These are phyloP conservation scores for Scaptomyza reducta DNA, from an alignment of 2,888 invertebrate genomes.

Conservation along the genomic window DNA sequence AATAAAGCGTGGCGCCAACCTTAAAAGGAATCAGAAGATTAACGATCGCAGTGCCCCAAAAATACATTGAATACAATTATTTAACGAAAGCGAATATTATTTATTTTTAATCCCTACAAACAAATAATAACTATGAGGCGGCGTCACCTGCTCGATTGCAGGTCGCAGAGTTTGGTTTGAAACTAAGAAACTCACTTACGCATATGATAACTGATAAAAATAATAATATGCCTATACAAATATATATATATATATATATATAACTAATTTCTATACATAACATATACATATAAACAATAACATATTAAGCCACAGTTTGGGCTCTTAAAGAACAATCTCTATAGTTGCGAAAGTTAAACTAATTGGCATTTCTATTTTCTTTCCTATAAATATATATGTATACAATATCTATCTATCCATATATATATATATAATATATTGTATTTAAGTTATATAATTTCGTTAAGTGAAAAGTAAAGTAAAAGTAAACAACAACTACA, in stretches of 20 bases:
- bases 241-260: conserved; percentile 35
- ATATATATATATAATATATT: conserved; percentile 17
- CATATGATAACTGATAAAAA: conserved; percentile 28
- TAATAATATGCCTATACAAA: conserved; percentile 27
- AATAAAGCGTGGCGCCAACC: conserved; percentile 93
- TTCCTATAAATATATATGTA: conserved; percentile 14
- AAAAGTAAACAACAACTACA: conserved; percentile 17
- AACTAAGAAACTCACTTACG: conserved; percentile 49
- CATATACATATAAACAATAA: conserved; percentile 14
- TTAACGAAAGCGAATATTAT: conserved; percentile 40
- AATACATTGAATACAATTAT: conserved; percentile 87
- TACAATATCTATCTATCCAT: conserved; percentile 1
- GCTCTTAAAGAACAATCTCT: conserved; percentile 20
- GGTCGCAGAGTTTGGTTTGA: conserved; percentile 73
- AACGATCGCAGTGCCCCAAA: conserved; percentile 94
- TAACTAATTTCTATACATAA: conserved; percentile 36
- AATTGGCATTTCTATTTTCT: conserved; percentile 47
- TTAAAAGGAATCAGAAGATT: conserved; percentile 88
- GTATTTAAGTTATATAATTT: conserved; percentile 22
- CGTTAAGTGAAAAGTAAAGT: conserved; percentile 42
- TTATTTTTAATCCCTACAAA: conserved; percentile 35
- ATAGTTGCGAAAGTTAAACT: conserved; percentile 38
- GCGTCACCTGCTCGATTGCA: conserved; percentile 63
- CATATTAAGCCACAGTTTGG: conserved; percentile 33
- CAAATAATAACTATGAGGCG: conserved; percentile 55